phyloP scores from a whole-genome alignment of 2,797 vertebrate species.

The Parauchenoglanis ngamensis region DNA sequence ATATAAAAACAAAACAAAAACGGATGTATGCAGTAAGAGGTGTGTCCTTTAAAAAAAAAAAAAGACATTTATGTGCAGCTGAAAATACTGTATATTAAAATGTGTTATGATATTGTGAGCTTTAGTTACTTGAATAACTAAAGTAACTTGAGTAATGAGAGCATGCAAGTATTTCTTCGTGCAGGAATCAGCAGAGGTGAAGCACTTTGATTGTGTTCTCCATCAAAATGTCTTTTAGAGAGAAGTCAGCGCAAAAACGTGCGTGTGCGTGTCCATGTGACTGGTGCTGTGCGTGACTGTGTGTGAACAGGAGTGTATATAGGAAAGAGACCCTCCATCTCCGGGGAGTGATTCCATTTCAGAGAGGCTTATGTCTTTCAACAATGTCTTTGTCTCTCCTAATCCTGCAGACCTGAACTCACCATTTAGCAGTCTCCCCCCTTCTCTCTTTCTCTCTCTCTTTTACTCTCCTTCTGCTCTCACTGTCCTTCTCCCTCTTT shows the following conservation, averaged over 20 bases:
- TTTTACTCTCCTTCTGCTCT: neutral
- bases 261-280: constrained; percentile 36
- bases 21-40: neutral
- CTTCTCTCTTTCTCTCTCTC: neutral
- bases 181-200: neutral
- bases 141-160: neutral
- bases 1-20: neutral
- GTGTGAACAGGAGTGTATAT: constrained; percentile 24
- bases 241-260: constrained; percentile 46
- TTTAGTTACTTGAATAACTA: neutral
- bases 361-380: constrained; percentile 61
- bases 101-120: neutral
- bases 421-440: constrained; percentile 30
- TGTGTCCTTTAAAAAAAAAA: neutral
- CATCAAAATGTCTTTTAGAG: constrained; percentile 33
- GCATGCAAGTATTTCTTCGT: neutral
- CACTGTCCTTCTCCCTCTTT: constrained; percentile 4
- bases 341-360: constrained; percentile 59
- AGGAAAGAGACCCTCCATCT: constrained; percentile 49
- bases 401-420: constrained; percentile 58
- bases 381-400: constrained; percentile 55
- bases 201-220: neutral
- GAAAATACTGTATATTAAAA: neutral
- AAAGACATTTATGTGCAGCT: too few species aligned
- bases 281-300: constrained; percentile 35